Conservation (phyloP, 2,797 vertebrate genomes). For the Gymnoscopelus braueri region DNA sequence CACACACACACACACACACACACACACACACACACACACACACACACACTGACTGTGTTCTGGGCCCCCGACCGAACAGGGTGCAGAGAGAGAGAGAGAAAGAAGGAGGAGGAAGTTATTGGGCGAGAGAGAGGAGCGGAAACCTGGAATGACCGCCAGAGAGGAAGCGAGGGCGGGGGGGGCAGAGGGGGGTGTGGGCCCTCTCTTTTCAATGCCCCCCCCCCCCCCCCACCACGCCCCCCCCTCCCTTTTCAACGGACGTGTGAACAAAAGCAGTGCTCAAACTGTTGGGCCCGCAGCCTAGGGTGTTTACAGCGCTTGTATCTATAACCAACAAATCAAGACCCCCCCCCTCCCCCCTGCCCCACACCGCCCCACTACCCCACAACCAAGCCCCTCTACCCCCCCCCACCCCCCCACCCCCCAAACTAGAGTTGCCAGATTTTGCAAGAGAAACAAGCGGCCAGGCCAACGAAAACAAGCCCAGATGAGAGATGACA, state of each 20-base stretch:
- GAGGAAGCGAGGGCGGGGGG: constrained; percentile 30
- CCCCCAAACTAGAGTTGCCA: constrained; percentile 49
- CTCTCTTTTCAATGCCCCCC: neutral
- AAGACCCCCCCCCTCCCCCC: constrained; percentile 47
- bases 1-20: no score
- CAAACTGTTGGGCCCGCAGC: constrained; percentile 79
- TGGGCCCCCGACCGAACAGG: constrained; percentile 33
- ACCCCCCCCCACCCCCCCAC: constrained; percentile 31
- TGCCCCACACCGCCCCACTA: neutral
- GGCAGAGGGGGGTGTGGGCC: constrained; percentile 21
- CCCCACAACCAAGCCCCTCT: constrained; percentile 22
- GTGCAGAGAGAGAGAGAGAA: constrained; percentile 44
- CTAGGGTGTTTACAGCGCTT: constrained; percentile 84
- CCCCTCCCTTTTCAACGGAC: constrained; percentile 72
- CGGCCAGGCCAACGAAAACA: no score
- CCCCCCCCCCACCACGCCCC: neutral
- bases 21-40: no score
- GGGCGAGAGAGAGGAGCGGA: no score
- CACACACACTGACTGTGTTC: constrained; percentile 42
- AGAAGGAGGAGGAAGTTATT: constrained; percentile 1
- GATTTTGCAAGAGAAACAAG: no score
- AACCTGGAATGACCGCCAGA: neutral
- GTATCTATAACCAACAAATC: constrained; percentile 87
- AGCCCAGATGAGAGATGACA: no score
- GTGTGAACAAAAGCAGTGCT: constrained; percentile 84